Evolutionary conservation across 2,113 vertebrate species (phyloP).

Genomic region (Macrotis lagotis): DNA sequence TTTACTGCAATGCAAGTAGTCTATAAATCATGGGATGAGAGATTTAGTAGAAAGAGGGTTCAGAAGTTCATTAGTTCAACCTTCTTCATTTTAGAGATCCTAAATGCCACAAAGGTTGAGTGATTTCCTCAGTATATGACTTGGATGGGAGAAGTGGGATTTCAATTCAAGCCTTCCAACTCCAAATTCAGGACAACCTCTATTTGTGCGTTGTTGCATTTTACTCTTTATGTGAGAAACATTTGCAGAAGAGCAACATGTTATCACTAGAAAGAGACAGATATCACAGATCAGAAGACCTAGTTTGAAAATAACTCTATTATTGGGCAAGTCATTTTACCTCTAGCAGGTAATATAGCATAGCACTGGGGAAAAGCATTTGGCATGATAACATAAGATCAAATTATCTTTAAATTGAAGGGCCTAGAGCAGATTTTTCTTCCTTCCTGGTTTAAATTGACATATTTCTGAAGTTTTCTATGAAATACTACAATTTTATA

Average conservation of each 20-base stretch:
- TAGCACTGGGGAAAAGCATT: neutral
- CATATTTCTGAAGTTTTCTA: conserved; percentile 32
- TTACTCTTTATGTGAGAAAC: neutral
- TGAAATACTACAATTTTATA: conserved; percentile 27
- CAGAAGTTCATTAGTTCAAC: neutral
- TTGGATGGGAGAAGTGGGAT: neutral
- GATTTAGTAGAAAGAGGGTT: neutral
- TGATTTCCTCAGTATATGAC: neutral
- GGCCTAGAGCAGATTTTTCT: neutral
- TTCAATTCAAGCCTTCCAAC: neutral
- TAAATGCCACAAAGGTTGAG: neutral
- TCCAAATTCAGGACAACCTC: neutral
- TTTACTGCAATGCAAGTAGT: neutral
- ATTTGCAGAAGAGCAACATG: neutral
- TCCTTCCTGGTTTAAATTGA: neutral
- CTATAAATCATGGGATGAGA: neutral
- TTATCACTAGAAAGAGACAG: neutral
- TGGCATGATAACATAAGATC: too few species aligned
- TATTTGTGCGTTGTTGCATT: neutral
- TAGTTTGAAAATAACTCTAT: neutral
- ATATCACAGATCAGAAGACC: neutral
- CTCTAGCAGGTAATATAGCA: neutral
- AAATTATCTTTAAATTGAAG: neutral
- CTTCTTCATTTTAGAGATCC: neutral
- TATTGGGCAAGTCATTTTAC: neutral